These are phyloP conservation scores for Nasonovia ribisnigri DNA, from an alignment of 2,888 invertebrate genomes.

Conservation along the genomic window DNA sequence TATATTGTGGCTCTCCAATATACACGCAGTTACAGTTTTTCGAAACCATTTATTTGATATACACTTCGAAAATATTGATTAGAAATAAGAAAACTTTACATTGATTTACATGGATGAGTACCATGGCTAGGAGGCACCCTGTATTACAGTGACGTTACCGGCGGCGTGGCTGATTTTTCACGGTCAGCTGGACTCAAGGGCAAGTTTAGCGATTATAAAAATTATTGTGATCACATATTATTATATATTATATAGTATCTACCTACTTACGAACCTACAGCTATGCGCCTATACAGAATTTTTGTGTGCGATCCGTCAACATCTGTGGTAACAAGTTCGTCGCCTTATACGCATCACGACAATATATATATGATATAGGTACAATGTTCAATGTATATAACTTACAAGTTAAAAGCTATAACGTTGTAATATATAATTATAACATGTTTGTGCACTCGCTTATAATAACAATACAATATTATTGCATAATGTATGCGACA, in stretches of 20 bases:
- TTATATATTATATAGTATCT: background rate
- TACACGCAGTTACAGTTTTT: background rate
- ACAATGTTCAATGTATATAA: background rate
- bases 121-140: background rate
- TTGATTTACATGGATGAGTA: background rate
- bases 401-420: background rate
- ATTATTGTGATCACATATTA: background rate
- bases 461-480: background rate
- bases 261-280: background rate
- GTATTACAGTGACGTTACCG: background rate
- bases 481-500: background rate
- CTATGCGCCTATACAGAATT: background rate
- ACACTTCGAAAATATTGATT: background rate
- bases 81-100: background rate
- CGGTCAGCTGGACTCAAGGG: background rate
- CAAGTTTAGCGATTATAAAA: slow-evolving; percentile 1
- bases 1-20: background rate
- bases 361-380: background rate
- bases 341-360: background rate
- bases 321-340: background rate
- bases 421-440: background rate
- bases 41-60: background rate
- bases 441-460: background rate
- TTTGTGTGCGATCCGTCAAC: background rate
- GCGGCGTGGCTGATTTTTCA: background rate